Evolutionary conservation across 2,888 invertebrate genomes (phyloP).

Genomic region (Xanthia togata): DNA sequence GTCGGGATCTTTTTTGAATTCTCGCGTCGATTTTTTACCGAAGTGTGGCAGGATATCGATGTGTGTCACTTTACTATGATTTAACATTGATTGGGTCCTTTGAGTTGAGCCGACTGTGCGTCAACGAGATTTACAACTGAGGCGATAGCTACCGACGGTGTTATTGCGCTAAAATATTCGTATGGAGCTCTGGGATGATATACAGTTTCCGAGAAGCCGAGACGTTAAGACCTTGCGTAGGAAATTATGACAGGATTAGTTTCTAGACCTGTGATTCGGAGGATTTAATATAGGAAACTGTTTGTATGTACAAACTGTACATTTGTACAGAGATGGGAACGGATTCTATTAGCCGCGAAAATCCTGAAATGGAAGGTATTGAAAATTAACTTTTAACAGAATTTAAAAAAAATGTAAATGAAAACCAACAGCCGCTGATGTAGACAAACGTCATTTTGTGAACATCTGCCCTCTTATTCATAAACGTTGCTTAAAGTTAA

Average conservation of each 20-base stretch:
- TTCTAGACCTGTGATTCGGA: slow-evolving; percentile 69
- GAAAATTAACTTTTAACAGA: neutral
- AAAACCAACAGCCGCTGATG: neutral
- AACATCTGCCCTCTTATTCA: neutral
- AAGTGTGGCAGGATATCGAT: slow-evolving; percentile 73
- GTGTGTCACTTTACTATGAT: slow-evolving; percentile 84
- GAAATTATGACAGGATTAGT: slow-evolving; percentile 78
- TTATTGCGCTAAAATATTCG: slow-evolving; percentile 76
- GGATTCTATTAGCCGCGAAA: neutral
- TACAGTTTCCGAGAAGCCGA: slow-evolving; percentile 75
- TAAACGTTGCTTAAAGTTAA: too few species aligned
- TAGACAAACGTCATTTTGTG: neutral
- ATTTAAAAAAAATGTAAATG: neutral
- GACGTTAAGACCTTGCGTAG: slow-evolving; percentile 73
- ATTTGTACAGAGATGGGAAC: slow-evolving; percentile 16
- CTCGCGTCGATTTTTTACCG: slow-evolving; percentile 77
- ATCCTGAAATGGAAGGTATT: neutral
- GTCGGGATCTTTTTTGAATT: slow-evolving; percentile 84
- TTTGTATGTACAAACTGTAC: slow-evolving; percentile 51
- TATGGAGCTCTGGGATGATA: slow-evolving; percentile 67
- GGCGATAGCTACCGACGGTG: slow-evolving; percentile 79
- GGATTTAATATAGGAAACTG: slow-evolving; percentile 62
- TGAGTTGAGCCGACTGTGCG: slow-evolving; percentile 76
- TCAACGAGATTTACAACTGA: slow-evolving; percentile 83
- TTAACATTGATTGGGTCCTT: slow-evolving; percentile 87